A percentile compares a stretch with the other conserved stretches of the same genome.
Evolutionary conservation across 1,140 invertebrate genomes (phyloP).

Genomic region (Melipona quadrifasciata): DNA sequence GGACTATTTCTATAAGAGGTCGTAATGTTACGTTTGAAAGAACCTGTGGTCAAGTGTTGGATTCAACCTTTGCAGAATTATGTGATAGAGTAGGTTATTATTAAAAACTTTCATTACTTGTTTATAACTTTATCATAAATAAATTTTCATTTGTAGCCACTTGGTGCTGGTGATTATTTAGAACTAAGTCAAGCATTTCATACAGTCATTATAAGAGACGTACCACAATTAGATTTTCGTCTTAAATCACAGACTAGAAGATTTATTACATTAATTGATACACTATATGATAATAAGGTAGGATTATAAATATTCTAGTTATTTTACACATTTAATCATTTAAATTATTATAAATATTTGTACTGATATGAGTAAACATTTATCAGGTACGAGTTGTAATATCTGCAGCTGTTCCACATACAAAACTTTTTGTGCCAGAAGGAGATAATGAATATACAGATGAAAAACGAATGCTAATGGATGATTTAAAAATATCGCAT

Average conservation of each 20-base stretch:
- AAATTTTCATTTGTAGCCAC: constrained; percentile 84
- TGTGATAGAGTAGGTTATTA: constrained; percentile 90
- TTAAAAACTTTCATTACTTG: background rate
- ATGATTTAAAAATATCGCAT: constrained; percentile 92
- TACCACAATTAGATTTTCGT: constrained; percentile 91
- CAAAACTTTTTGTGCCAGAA: constrained; percentile 88
- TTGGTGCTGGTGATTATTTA: constrained; percentile 97
- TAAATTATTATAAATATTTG: constrained; percentile 23
- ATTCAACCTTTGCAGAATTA: constrained; percentile 95
- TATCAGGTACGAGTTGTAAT: constrained; percentile 89
- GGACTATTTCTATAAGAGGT: constrained; percentile 92
- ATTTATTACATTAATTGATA: constrained; percentile 98
- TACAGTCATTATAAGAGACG: constrained; percentile 94
- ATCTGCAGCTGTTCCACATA: constrained; percentile 89
- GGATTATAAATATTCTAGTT: constrained; percentile 22
- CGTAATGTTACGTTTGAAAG: constrained; percentile 93
- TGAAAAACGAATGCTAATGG: constrained; percentile 94
- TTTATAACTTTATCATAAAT: background rate
- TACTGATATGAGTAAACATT: constrained; percentile 53
- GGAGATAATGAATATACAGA: constrained; percentile 84
- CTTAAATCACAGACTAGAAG: constrained; percentile 92
- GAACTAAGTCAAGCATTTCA: constrained; percentile 96
- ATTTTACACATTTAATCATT: background rate
- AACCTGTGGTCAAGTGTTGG: constrained; percentile 95
- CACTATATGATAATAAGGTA: constrained; percentile 97